Evolutionary conservation across 2,113 vertebrate genomes (phyloP), one percentile per base, ranked within the genome.

Genomic region (Tapirus terrestris): DNA sequence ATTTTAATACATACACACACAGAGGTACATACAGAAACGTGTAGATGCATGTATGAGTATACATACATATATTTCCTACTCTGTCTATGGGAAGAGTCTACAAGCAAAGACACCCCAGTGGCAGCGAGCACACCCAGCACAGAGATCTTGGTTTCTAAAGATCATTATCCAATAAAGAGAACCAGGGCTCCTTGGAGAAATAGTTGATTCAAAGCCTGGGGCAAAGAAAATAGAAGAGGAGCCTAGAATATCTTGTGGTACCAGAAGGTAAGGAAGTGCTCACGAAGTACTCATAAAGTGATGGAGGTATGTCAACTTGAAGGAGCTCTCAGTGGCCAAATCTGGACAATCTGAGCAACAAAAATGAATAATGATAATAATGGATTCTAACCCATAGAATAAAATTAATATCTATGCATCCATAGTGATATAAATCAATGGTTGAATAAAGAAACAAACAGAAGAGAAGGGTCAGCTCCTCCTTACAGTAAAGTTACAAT

Each of bases 131-230:
- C 11, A 58, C 29, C 18, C 61, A 36, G 21, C 58, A 84, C 14
- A 80, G 6, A 81, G 45, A 77, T 43, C 16, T 68, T 81, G 43
- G 48, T 86, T 97, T 91, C 43, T 95, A 89, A 89, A n/a, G 84
- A 75, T 60, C 67, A 92, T 48, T 29, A 83, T 60, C 17, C 58
- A 94, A 43, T 14, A 84, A 95, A 43, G n/a, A 72, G 36, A 79
- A 88, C 8, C 14, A n/a, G 23, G 33, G 27, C 7, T 79, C 33
- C n/a, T 82, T 88, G 29, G 8, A 84, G n/a, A 82, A 88, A 72
- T 0, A 63, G 8, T 27, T 85, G 31, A 88, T 81, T 81, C 33
- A 48, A 72, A 11, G 13, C 6, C 6, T 43, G 11, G 11, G 4
- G 21, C 39, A 94, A 81, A 96, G 45, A 83, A 91, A 61, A 72